Evolutionary conservation across 2,113 vertebrate genomes (phyloP).

Genomic region (Colaptes auratus): DNA sequence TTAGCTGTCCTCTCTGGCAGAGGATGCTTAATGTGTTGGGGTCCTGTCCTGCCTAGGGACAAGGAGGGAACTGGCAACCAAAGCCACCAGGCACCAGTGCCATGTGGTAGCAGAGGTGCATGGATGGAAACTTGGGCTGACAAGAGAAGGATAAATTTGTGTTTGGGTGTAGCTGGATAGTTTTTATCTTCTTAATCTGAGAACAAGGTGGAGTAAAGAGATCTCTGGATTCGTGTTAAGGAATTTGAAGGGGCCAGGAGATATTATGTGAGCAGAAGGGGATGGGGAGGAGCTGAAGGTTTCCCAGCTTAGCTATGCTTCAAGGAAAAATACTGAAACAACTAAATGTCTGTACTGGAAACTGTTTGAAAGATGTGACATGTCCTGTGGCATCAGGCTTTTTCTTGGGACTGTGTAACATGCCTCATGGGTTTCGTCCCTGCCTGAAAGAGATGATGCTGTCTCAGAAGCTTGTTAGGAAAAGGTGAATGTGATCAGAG

Average conservation of each 20-base stretch:
- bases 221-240: neutral
- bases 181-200: fast-evolving
- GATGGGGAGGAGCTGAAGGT: neutral
- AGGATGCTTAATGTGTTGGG: fast-evolving
- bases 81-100: neutral
- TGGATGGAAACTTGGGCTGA: fast-evolving
- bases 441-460: neutral
- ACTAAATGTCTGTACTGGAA: neutral
- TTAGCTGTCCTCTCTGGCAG: neutral
- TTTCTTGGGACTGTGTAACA: fast-evolving
- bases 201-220: neutral
- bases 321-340: neutral
- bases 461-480: neutral
- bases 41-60: neutral
- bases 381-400: no score
- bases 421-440: neutral
- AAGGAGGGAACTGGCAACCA: fast-evolving
- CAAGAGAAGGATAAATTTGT: fast-evolving
- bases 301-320: neutral
- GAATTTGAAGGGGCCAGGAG: neutral
- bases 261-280: neutral
- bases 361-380: neutral
- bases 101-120: fast-evolving
- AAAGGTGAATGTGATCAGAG: neutral
- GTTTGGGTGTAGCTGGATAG: fast-evolving